Base-by-base conservation (phyloP, 2,888 invertebrate genomes). In the Hirtodrosophila trivittata region DNA sequence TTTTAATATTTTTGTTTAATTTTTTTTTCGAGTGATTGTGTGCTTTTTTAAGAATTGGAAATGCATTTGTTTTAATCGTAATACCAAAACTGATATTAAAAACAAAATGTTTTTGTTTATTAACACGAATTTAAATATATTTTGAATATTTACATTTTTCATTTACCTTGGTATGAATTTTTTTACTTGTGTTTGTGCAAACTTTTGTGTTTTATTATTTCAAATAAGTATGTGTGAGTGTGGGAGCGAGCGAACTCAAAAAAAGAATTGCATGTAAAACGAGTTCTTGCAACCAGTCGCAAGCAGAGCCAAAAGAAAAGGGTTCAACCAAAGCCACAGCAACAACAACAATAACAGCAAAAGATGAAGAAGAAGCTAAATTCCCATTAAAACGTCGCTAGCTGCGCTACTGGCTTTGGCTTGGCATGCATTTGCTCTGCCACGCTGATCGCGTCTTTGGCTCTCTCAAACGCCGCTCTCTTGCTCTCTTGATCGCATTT, bases 261-360 rank as follows among this genome's bases (percentile, higher is more conserved):
- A 37, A 58, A 63, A 73, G 83, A 82, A 83, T 82, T 81, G 83
- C 81, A 82, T 78, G 45, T 46, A 18, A 72, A 82, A 82, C 82
- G 60, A 39, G 82, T 82, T 82, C 76, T 68, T 76, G 76, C 81
- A 75, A 72, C 73, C 67, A 68, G 75, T 75, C 75, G 47, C 47
- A 57, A 67, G 60, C 49, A 52, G 39, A 70, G 49, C 43, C 54
- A 38, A 71, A 67, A 67, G 70, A 70, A 80, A 78, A 81, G 68
- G 82, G 77, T 75, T 75, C 38, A 43, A 64, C 41, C 46, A 55
- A 46, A 66, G 46, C 51, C 42, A 57, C 51, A 57, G 58, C 54
- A 58, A 38, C 43, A 55, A 33, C 43, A 72, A 42, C 46, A 51
- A 37, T 9, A 38, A 32, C 16, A 46, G 39, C 25, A 59, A 33